These are phyloP conservation scores for Mercenaria mercenaria DNA, from an alignment of 1,140 invertebrate genomes.

Conservation along the genomic window DNA sequence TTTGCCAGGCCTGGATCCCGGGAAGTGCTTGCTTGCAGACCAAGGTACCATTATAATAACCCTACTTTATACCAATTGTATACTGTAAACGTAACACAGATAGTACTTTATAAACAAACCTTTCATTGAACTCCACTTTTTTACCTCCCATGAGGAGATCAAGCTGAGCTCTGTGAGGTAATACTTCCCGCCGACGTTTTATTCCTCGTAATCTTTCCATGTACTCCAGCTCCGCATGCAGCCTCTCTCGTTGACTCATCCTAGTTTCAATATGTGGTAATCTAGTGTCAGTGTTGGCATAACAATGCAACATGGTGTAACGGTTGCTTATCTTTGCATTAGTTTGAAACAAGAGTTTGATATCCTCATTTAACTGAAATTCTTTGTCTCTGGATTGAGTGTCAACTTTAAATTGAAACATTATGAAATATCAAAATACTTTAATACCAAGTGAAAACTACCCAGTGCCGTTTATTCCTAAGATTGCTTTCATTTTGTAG, in stretches of 20 bases:
- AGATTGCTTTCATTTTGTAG: too few relatives aligned
- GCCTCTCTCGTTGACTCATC: slow-evolving; percentile 79
- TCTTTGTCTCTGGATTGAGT: not conserved
- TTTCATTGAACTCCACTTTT: slow-evolving; percentile 81
- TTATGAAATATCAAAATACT: not conserved
- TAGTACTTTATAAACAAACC: slow-evolving; percentile 73
- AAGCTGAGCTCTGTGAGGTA: slow-evolving; percentile 81
- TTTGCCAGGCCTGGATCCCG: too few relatives aligned
- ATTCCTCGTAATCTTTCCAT: slow-evolving; percentile 79
- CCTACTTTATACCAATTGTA: too few relatives aligned
- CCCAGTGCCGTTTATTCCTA: too few relatives aligned
- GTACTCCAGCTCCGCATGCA: slow-evolving; percentile 80
- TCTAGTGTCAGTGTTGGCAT: not conserved
- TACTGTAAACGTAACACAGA: too few relatives aligned
- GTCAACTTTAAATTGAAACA: not conserved
- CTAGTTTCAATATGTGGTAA: slow-evolving; percentile 45
- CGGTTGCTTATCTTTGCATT: not conserved
- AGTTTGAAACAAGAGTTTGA: not conserved
- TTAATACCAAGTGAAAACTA: too few relatives aligned
- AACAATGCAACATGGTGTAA: not conserved
- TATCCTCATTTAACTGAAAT: not conserved
- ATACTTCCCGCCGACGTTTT: slow-evolving; percentile 76
- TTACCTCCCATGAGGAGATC: slow-evolving; percentile 83
- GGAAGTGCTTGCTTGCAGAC: too few relatives aligned
- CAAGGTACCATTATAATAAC: too few relatives aligned